These are phyloP conservation scores for Rhea americana DNA, from an alignment of 2,113 vertebrate species.

Conservation along the genomic window DNA sequence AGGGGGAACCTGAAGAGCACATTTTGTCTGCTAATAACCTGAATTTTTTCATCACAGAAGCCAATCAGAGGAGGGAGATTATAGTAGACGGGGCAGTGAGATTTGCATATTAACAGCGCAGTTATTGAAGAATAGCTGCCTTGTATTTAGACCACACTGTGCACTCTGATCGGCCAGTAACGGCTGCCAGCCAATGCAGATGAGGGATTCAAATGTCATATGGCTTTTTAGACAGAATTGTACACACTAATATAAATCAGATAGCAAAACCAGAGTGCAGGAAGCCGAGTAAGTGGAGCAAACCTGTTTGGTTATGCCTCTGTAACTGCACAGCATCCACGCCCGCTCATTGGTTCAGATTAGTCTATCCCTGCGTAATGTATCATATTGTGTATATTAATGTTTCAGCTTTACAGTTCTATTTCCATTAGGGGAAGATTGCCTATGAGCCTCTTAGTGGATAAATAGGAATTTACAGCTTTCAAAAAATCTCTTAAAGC, in stretches of 20 bases:
- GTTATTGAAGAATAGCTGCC: conserved; percentile 47
- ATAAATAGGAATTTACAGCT: conserved; percentile 75
- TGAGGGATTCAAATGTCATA: conserved; percentile 24
- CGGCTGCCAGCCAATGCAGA: neutral
- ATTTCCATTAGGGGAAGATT: conserved; percentile 67
- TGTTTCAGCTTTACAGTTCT: conserved; percentile 58
- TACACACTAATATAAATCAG: conserved; percentile 1
- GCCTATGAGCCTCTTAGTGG: conserved; percentile 70
- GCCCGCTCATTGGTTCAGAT: neutral
- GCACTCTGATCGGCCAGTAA: neutral
- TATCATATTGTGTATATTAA: conserved; percentile 65
- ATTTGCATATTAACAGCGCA: conserved; percentile 54
- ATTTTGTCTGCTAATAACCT: conserved; percentile 49
- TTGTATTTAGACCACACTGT: neutral
- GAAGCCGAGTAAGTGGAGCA: rapidly evolving
- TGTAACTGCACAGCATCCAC: rapidly evolving
- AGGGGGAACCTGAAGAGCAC: neutral
- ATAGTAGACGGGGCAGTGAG: neutral
- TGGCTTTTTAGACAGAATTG: neutral
- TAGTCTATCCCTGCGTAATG: conserved; percentile 9
- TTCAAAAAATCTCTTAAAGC: conserved; percentile 67
- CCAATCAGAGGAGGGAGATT: conserved; percentile 25
- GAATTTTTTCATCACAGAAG: conserved; percentile 18
- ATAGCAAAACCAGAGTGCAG: rapidly evolving
- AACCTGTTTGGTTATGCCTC: neutral